Conservation (phyloP, 2,888 invertebrate genomes). For the Eupithecia subfuscata region DNA sequence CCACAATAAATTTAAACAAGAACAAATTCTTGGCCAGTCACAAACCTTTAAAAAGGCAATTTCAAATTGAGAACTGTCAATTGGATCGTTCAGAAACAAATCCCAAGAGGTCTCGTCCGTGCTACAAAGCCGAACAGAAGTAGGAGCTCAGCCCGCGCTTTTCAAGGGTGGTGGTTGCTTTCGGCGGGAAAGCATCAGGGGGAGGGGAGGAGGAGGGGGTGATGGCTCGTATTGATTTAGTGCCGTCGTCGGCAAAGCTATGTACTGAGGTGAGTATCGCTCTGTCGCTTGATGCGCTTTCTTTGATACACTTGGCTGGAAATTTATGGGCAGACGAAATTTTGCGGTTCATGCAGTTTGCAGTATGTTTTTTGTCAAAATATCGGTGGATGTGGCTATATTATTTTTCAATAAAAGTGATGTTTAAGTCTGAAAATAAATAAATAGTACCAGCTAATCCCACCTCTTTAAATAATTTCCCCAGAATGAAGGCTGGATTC, state of each 20-base stretch:
- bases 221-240: constrained; percentile 85
- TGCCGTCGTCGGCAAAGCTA: constrained; percentile 84
- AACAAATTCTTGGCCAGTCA: constrained; percentile 26
- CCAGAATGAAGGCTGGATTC: not conserved
- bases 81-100: constrained; percentile 73
- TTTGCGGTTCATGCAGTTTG: not conserved
- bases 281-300: constrained; percentile 82
- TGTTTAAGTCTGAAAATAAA: not conserved
- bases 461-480: not conserved
- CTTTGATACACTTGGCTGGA: constrained; percentile 57
- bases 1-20: not conserved
- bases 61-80: constrained; percentile 78
- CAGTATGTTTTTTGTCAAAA: not conserved
- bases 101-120: constrained; percentile 80
- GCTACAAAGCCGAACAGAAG: constrained; percentile 84
- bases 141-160: constrained; percentile 84
- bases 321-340: constrained; percentile 45
- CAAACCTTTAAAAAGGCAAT: constrained; percentile 58
- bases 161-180: constrained; percentile 84
- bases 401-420: not conserved
- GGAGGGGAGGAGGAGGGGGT: constrained; percentile 64
- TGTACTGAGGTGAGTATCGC: constrained; percentile 77
- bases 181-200: constrained; percentile 79
- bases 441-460: not conserved
- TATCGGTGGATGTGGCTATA: not conserved